Evolutionary conservation across 2,113 vertebrate genomes (phyloP).

Genomic region (Upupa epops): DNA sequence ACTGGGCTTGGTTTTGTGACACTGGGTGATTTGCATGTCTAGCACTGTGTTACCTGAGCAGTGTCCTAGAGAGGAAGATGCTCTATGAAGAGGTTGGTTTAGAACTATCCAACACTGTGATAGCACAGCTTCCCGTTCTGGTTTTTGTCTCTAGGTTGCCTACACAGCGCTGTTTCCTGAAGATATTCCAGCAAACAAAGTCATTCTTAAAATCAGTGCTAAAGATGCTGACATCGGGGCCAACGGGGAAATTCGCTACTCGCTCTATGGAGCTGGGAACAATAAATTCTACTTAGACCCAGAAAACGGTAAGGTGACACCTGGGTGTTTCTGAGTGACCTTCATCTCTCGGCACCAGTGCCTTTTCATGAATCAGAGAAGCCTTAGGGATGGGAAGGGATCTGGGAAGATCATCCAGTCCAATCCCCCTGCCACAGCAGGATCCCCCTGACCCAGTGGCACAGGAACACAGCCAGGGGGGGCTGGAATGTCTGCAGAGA

Average conservation of each 20-base stretch:
- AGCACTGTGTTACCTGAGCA: too few species aligned
- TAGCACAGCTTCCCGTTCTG: neutral
- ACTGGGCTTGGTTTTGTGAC: neutral
- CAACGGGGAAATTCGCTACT: slow-evolving; percentile 88
- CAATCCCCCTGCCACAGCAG: too few species aligned
- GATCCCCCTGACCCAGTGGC: too few species aligned
- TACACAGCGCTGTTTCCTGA: slow-evolving; percentile 86
- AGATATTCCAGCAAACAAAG: slow-evolving; percentile 85
- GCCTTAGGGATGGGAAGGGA: too few species aligned
- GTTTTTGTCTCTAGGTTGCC: slow-evolving; percentile 74
- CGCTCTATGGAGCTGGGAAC: slow-evolving; percentile 85
- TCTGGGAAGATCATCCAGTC: too few species aligned
- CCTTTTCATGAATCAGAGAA: too few species aligned
- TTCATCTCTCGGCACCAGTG: neutral
- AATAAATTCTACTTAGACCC: slow-evolving; percentile 90
- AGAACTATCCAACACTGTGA: neutral
- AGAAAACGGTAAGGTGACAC: slow-evolving; percentile 83
- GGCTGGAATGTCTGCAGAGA: too few species aligned
- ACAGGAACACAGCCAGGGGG: too few species aligned
- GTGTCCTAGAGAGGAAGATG: neutral
- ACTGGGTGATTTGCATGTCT: too few species aligned
- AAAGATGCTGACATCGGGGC: slow-evolving; percentile 88
- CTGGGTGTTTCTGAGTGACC: neutral
- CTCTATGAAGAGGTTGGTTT: neutral
- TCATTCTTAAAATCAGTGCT: slow-evolving; percentile 85